phyloP scores from a whole-genome alignment of 2,113 vertebrate species.

The Mesoclemmys tuberculata region DNA sequence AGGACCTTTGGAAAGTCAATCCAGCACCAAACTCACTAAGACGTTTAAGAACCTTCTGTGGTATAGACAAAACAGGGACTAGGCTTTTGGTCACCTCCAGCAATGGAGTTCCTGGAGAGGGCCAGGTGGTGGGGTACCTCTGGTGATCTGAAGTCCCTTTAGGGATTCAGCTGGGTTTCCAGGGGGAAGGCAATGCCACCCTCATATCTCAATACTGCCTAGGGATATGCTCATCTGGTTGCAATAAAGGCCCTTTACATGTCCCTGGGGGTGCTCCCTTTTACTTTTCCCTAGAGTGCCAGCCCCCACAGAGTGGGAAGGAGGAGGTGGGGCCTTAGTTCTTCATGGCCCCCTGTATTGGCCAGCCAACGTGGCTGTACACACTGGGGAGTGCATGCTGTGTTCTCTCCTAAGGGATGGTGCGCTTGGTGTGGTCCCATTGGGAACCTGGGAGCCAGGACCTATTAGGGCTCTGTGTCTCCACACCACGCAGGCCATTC shows the following conservation, averaged over 20 bases:
- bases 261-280: not conserved
- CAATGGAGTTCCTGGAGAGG: not conserved
- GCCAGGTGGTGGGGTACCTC: not conserved
- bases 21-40: not conserved
- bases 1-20: not conserved
- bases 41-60: conserved; percentile 14
- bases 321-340: not conserved
- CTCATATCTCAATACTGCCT: not conserved
- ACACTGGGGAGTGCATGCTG: not conserved
- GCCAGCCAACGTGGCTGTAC: not conserved
- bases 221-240: not conserved
- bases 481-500: fast-evolving
- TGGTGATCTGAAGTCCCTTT: not conserved
- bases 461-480: not conserved
- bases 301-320: not conserved
- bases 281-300: not conserved
- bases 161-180: not conserved
- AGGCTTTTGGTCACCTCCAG: not conserved
- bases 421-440: not conserved
- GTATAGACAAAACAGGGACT: not conserved
- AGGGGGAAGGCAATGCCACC: not conserved
- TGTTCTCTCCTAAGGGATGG: not conserved
- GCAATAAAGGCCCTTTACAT: not conserved
- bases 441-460: not conserved
- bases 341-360: not conserved